Evolutionary conservation across 2,888 invertebrate genomes (phyloP), one percentile per base, ranked within the genome.

Genomic region (Piscicola geometra): DNA sequence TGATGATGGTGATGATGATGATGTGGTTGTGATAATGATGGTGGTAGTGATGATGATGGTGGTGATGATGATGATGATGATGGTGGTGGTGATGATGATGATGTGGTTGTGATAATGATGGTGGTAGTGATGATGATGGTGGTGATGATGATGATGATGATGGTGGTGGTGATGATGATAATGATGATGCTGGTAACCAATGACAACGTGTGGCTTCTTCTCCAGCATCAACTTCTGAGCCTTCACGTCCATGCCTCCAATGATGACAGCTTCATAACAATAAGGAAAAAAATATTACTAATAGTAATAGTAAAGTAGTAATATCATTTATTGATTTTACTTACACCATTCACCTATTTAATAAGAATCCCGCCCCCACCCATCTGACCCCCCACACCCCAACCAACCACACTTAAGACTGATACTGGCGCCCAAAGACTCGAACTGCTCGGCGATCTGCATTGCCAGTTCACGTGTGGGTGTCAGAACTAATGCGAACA

Each of bases 231-330:
- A 86, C 0, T 94, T 90, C 84, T 99, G 99, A 0, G 94, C 91
- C 83, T 93, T 92, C 94, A 97, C 97, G 83, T 99, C 98, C 90
- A 98, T 94, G 0, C 99, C 99, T 70, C 99, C 99, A 2, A 99
- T 98, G 82, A 99, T 91, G 0, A 98, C 97, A 75, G 91, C 93
- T 86, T 80, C 75, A 81, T 82, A 72, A 68, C n/a, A n/a, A n/a
- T n/a, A n/a, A n/a, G n/a, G n/a, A n/a, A n/a, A n/a, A n/a, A n/a
- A n/a, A n/a, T n/a, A n/a, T n/a, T n/a, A n/a, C n/a, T n/a, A n/a
- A n/a, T n/a, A n/a, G n/a, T n/a, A n/a, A n/a, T n/a, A n/a, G n/a
- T n/a, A n/a, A n/a, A n/a, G n/a, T n/a, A n/a, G n/a, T n/a, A n/a
- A n/a, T n/a, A n/a, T n/a, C n/a, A n/a, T n/a, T n/a, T n/a, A n/a